phyloP scores from a whole-genome alignment of 2,888 invertebrate species.

The Quadriops clusia region DNA sequence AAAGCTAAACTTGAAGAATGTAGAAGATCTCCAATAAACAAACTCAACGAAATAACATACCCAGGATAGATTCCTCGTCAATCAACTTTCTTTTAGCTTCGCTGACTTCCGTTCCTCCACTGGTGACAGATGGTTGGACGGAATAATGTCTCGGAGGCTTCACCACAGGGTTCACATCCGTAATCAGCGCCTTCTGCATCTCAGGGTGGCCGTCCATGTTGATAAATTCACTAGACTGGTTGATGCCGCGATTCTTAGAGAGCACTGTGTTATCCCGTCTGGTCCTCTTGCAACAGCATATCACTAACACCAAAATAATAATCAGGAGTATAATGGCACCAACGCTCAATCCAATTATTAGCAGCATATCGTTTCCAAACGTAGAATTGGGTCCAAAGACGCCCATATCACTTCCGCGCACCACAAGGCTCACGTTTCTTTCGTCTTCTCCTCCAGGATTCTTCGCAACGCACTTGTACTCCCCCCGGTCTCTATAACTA shows the following conservation, averaged over 20 bases:
- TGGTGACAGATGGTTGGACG: conserved; percentile 55
- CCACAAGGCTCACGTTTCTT: conserved; percentile 53
- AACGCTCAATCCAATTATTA: conserved; percentile 38
- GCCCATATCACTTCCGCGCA: conserved; percentile 19
- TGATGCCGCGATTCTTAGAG: conserved; percentile 26
- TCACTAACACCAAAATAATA: conserved; percentile 36
- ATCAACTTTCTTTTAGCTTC: conserved; percentile 71
- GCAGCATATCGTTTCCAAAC: conserved; percentile 33
- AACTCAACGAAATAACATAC: conserved; percentile 10
- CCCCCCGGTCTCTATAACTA: conserved; percentile 37
- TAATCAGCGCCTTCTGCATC: conserved; percentile 74
- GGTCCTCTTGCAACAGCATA: conserved; percentile 29
- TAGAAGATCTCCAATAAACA: too few species aligned
- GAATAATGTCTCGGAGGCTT: conserved; percentile 73
- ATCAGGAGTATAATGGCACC: conserved; percentile 39
- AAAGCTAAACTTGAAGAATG: too few species aligned
- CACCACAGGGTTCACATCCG: conserved; percentile 73
- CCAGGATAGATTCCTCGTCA: conserved; percentile 51
- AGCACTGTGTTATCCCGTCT: conserved; percentile 13
- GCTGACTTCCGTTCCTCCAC: conserved; percentile 68
- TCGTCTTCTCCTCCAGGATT: conserved; percentile 73
- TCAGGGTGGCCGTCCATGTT: conserved; percentile 67
- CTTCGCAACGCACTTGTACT: conserved; percentile 61
- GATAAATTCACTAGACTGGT: conserved; percentile 40
- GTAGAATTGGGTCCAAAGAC: conserved; percentile 16